Evolutionary conservation across 1,140 invertebrate genomes (phyloP), one percentile per base, ranked within the genome.

Genomic region (Whitmania pigra): DNA sequence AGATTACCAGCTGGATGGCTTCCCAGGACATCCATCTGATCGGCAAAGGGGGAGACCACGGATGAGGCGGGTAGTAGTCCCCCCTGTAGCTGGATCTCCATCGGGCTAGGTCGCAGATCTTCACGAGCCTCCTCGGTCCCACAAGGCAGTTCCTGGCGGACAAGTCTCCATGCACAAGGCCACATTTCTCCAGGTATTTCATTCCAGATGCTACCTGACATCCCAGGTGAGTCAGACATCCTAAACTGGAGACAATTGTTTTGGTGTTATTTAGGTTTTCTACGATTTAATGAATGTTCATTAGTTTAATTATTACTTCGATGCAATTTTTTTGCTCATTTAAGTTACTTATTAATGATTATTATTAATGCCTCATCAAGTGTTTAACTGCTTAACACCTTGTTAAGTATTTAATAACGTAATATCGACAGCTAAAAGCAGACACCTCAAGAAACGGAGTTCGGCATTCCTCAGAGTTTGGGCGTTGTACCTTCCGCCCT

Each of bases 11-110:
- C 49, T 91, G 79, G 75, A 91, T 87, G 78, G 88, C 89, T 81
- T 92, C 90, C 90, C 90, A 91, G 25, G 91, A 88, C 86, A 92
- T 92, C 92, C 91, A 93, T 53, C 92, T 85, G 71, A 94, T 86
- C 0, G 92, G 91, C 74, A 93, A 80, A 0, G 89, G 88, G 71
- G 89, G 87, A 43, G 87, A 86, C 22, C 22, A 25, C 29, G 57
- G 57, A 22, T 22, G 29, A 1, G 57, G 29, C 22, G 22, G 29
- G 11, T 63, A 63, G 36, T 74, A 75, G 81, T 93, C 91, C 53
- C 86, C 85, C 22, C 87, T 85, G 80, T 93, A 94, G 20, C 89
- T 78, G 82, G 90, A 89, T 78, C 90, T 89, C 82, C 90, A 90
- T 49, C 91, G 92, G 22, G 90, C 91, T 81, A 93, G 92, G 81